Base-by-base conservation (phyloP, 2,888 invertebrate species). In the Rapana venosa region DNA sequence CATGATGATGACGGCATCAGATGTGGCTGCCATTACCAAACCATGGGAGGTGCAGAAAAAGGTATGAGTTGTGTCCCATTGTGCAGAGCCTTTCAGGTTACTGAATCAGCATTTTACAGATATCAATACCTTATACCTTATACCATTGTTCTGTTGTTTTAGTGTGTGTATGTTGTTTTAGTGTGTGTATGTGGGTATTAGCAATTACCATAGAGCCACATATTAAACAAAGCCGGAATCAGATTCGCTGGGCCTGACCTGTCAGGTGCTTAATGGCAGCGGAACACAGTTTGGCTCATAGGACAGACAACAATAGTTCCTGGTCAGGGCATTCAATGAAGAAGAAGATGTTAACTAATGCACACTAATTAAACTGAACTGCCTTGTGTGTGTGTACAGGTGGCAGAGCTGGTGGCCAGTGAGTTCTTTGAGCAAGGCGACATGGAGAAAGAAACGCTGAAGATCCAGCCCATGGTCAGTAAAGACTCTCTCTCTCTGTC, bases 371-470 rank as follows among this genome's bases (percentile, higher is more conserved):
- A 47, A 47, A 47, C 4, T 47, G 47, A 47, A 77, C 6, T 30
- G 17, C 11, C 30, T 15, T 36, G 30, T 85, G 58, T 83, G 92
- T 92, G 58, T 83, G 92, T 92, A 2, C 90, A 96, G 96, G 96
- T 97, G 89, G 97, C 97, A 1, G 96, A 96, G 90, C 92, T 96
- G 66, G 95, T 96, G 81, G 96, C 96, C 47, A 94, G 93, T 92
- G 96, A 96, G 91, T 96, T 96, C 93, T 96, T 96, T 93, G 96
- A 96, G 91, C 96, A 96, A 91, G 96, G 96, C 1, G 96, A 96
- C 92, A 91, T 96, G 30, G 96, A 96, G 92, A 96, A 96, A 91
- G 90, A 92, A 35, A 93, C 94, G 86, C 92, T 96, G 56, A 95
- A 96, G 85, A 94, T 95, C 74, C 94, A 93, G 90, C 96, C 96